A percentile compares a stretch with the other conserved stretches of the same genome.
These are phyloP conservation scores for Orientallactaga sibirica DNA, from an alignment of 2,797 vertebrate species.

Conservation along the genomic window DNA sequence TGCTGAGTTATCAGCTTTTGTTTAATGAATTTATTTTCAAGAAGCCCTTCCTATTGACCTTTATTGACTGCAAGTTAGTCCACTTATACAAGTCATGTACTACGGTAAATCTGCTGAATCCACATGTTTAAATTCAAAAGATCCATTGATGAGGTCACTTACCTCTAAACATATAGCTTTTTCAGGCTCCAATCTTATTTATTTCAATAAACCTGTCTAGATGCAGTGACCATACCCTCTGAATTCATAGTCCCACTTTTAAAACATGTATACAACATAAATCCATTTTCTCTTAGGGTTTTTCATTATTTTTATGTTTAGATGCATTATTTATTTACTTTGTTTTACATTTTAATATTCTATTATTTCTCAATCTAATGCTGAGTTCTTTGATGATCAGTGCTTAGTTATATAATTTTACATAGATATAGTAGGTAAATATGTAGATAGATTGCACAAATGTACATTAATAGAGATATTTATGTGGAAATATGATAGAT, in stretches of 20 bases:
- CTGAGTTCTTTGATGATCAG: neutral
- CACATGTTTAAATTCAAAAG: conserved; percentile 18
- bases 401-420: neutral
- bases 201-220: conserved; percentile 25
- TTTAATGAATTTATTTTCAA: conserved; percentile 48
- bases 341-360: conserved; percentile 18
- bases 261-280: neutral
- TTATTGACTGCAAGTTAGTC: conserved; percentile 46
- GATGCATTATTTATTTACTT: conserved; percentile 19
- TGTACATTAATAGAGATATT: too few relatives aligned
- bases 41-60: neutral
- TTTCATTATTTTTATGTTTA: neutral
- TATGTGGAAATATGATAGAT: too few relatives aligned
- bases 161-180: neutral
- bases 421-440: neutral
- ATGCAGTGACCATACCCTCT: neutral
- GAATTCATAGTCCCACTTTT: neutral
- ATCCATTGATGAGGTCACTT: neutral
- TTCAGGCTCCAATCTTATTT: neutral
- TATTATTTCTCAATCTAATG: neutral
- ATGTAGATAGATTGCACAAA: too few relatives aligned
- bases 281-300: neutral
- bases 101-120: neutral
- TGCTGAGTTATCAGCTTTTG: conserved; percentile 39
- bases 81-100: neutral